A percentile compares a stretch with the other conserved stretches of the same genome.
phyloP scores from a whole-genome alignment of 92 coral and sea anemone species.

The Ricordea florida region DNA sequence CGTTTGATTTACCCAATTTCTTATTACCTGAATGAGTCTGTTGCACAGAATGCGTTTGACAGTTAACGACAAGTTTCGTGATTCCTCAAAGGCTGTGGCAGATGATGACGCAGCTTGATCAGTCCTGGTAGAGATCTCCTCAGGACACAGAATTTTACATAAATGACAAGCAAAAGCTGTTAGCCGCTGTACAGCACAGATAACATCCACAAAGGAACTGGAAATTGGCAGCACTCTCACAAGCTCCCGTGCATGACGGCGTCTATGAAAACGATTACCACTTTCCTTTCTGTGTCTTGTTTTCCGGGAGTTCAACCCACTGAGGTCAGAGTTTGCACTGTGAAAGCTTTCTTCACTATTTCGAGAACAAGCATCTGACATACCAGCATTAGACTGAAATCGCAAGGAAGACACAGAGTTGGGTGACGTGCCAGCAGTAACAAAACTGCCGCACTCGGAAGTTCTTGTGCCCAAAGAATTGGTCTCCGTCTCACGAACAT shows the following conservation, averaged over 20 bases:
- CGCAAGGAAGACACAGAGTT: no score
- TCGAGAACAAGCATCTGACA: no score
- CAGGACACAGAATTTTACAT: conserved; percentile 75
- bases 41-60: conserved; percentile 57
- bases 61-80: conserved; percentile 26
- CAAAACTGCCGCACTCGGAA: conserved; percentile 2
- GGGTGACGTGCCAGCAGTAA: neutral
- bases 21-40: conserved; percentile 70
- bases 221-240: conserved; percentile 63
- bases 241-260: neutral
- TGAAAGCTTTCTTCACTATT: conserved; percentile 2
- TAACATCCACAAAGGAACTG: conserved; percentile 84
- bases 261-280: neutral
- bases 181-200: conserved; percentile 84
- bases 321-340: neutral
- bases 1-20: neutral
- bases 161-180: conserved; percentile 84
- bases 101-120: conserved; percentile 36
- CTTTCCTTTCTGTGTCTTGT: neutral
- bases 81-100: conserved; percentile 11
- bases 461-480: neutral
- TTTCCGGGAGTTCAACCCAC: neutral
- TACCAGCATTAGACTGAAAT: no score
- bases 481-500: neutral
- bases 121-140: conserved; percentile 27